Evolutionary conservation across 2,113 vertebrate species (phyloP), one percentile per base, ranked within the genome.

Genomic region (Syngnathus floridae): DNA sequence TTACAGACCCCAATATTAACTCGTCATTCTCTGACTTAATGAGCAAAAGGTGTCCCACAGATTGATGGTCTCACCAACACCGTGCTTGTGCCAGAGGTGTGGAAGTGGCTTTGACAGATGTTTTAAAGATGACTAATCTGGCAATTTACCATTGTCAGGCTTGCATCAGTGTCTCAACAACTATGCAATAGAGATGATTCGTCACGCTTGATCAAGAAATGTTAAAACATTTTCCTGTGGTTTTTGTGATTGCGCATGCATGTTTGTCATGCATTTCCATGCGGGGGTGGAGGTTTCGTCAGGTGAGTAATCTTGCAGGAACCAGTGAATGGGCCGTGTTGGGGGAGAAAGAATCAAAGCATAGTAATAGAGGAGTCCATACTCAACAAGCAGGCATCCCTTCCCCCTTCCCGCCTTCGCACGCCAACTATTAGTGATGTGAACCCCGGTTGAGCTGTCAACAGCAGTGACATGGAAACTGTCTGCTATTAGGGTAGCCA

Each of bases 281-380:
- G 63, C 11, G 41, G 62, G 84, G 81, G 81, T 70, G 78, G 81
- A 74, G 80, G 81, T 81, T 87, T 83, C 83, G 82, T 86, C 82
- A 87, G 82, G 83, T 83, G 87, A 84, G 82, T 64, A 82, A 77
- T 88, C 80, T 85, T 83, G 56, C 43, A 86, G 87, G 84, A 83
- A 70, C 80, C 75, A 77, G 65, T 80, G 71, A 83, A 82, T 66
- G 76, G 72, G 82, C 81, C 66, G 69, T 73, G 81, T 73, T 79
- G 77, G 69, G 70, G 85, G 70, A 70, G 71, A 71, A 79, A 82
- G 79, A 82, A 65, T 67, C 71, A 63, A 66, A 75, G 60, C 66
- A 77, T 74, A 70, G 73, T 75, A 82, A 80, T 71, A 74, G 76
- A 81, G 68, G 73, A 87, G 69, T 69, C 75, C 86, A 86, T 75